Conservation (phyloP, 92 coral and sea anemone genomes). For the Heliopora coerulea region DNA sequence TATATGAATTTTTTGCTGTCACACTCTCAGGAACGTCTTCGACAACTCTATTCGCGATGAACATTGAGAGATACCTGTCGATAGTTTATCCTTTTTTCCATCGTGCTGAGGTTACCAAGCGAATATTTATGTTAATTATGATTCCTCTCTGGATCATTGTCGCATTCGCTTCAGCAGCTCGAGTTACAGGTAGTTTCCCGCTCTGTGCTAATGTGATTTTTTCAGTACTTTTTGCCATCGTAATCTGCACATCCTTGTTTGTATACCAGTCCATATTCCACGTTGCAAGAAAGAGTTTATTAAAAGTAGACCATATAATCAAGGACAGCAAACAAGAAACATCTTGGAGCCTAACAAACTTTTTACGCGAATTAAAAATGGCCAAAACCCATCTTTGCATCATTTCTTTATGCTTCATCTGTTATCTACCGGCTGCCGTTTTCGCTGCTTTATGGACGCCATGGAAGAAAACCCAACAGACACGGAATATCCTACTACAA, state of each 20-base stretch:
- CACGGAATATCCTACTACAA: neutral
- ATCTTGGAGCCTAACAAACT: neutral
- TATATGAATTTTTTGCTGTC: neutral
- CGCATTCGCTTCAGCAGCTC: no score
- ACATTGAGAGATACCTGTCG: constrained; percentile 9
- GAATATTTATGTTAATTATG: neutral
- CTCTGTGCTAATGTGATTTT: neutral
- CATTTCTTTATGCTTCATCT: neutral
- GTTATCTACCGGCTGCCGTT: neutral
- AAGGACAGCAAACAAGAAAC: no score
- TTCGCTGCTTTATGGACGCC: neutral
- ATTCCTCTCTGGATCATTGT: neutral
- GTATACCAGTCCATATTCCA: neutral
- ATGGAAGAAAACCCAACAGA: neutral
- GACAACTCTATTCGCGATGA: constrained; percentile 3
- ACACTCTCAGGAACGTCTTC: neutral
- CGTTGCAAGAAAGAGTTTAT: neutral
- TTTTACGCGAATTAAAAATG: neutral
- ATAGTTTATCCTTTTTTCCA: constrained; percentile 13
- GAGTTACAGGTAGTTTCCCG: no score
- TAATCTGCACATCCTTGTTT: neutral
- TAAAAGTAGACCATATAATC: neutral
- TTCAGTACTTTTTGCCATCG: neutral
- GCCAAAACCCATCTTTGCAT: neutral
- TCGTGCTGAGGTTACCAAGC: constrained; percentile 6